Base-by-base conservation (phyloP, 2,113 vertebrate species). In the Acrocephalus kingi region DNA sequence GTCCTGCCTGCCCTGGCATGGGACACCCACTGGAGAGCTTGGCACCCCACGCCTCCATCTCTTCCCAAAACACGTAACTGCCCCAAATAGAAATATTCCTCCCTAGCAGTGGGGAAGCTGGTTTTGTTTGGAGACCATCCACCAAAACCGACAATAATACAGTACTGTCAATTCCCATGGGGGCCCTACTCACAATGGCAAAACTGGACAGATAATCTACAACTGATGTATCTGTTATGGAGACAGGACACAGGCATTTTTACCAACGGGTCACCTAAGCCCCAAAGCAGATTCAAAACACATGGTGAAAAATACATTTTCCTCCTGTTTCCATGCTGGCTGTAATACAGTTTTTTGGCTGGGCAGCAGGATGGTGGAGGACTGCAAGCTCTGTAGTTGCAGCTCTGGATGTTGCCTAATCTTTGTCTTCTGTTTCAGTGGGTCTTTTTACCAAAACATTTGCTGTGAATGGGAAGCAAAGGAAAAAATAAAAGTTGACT, bases 181-280 rank as follows among this genome's bases (percentile, higher is more conserved):
- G 55, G 35, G 11, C n/a, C 48, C 23, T 28, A 33, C 73, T 89
- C 58, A 87, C 93, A 93, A 78, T 91, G 58, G 76, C 84, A 80
- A 55, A 81, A 84, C 35, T 72, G 84, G 86, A 90, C 48, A 82
- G 94, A 91, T 73, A 84, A 89, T 95, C 93, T 89, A 79, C 43
- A 77, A 63, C 63, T 74, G 75, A 84, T 90, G n/a, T 49, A 61
- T 81, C 86, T 93, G 72, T 92, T 93, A 69, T 92, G 93, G 78
- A 93, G 84, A 93, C 71, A 76, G 91, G 81, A 96, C 73, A 1
- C 48, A 90, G 86, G 18, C 64, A 62, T 82, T 96, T 96, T 96
- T 93, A 92, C 80, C 64, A 76, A 68, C 54, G 89, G 92, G 69
- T 96, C 83, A 55, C 82, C 80, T 79, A 64, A 92, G 67, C 22